phyloP scores from a whole-genome alignment of 1,140 invertebrate genomes.

The Pogonomyrmex barbatus region DNA sequence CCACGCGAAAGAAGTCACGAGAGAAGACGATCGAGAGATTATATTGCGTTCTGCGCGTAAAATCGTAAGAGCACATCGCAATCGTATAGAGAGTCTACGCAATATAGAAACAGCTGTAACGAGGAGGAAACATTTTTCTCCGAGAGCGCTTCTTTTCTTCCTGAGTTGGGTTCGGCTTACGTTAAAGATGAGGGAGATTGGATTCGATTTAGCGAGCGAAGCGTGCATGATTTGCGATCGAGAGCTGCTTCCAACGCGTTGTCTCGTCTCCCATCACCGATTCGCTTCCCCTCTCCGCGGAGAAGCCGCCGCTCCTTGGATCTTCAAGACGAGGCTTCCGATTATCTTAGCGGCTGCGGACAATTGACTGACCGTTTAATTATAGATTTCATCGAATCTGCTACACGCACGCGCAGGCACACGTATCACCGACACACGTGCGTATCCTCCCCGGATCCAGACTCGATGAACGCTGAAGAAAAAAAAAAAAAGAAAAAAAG shows the following conservation, averaged over 20 bases:
- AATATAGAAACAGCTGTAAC: not conserved
- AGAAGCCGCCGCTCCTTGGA: constrained; percentile 18
- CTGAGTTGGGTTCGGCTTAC: not conserved
- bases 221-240: constrained; percentile 10
- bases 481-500: not conserved
- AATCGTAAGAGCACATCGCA: not conserved
- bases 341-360: not conserved
- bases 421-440: not conserved
- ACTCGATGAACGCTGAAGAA: not conserved
- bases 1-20: constrained; percentile 1
- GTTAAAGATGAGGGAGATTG: not conserved
- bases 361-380: constrained; percentile 52
- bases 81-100: not conserved
- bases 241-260: constrained; percentile 24
- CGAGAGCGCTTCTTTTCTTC: not conserved
- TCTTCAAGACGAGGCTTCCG: constrained; percentile 41
- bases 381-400: constrained; percentile 39
- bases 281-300: not conserved
- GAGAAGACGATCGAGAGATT: constrained; percentile 48
- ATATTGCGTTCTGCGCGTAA: not conserved
- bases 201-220: not conserved
- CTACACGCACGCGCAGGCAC: constrained; percentile 42
- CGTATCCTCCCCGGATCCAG: constrained; percentile 15
- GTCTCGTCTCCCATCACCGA: constrained; percentile 19
- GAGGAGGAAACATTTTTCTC: not conserved